Evolutionary conservation across 1,140 invertebrate species (phyloP).

Genomic region (Conopomorpha cramerella): DNA sequence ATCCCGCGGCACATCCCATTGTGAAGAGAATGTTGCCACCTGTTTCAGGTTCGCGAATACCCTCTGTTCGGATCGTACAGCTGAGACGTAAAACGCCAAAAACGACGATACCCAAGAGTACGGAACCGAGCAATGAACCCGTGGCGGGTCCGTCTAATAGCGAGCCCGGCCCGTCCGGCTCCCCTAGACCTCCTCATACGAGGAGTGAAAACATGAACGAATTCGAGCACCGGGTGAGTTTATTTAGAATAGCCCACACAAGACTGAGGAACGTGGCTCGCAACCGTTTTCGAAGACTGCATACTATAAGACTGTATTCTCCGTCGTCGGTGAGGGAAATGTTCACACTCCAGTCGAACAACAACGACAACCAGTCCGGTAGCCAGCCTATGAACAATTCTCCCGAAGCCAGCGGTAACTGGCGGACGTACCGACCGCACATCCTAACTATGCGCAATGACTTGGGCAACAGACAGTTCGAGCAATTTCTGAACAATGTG

Average conservation of each 20-base stretch:
- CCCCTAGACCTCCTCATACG: conserved; percentile 11
- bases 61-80: conserved; percentile 24
- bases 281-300: conserved; percentile 31
- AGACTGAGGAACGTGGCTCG: conserved; percentile 33
- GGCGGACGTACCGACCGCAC: conserved; percentile 27
- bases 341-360: conserved; percentile 27
- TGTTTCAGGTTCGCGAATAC: conserved; percentile 35
- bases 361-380: conserved; percentile 15
- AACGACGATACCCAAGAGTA: conserved; percentile 9
- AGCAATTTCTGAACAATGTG: conserved; percentile 26
- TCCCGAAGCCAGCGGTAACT: conserved; percentile 15
- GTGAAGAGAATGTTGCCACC: conserved; percentile 30
- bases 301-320: conserved; percentile 39
- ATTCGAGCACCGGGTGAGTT: conserved; percentile 37
- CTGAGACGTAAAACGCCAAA: conserved; percentile 9
- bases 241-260: conserved; percentile 41
- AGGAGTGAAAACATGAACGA: conserved; percentile 23
- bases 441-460: conserved; percentile 31
- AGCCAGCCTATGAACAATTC: conserved; percentile 19
- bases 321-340: conserved; percentile 43
- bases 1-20: conserved; percentile 40
- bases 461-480: conserved; percentile 15
- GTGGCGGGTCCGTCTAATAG: conserved; percentile 26
- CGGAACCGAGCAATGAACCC: conserved; percentile 13
- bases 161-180: conserved; percentile 6